Percentiles rank a stretch among this genome's conserved stretches.
These are phyloP conservation scores for Tiliacea citrago DNA, from an alignment of 2,888 invertebrate species.

Conservation along the genomic window DNA sequence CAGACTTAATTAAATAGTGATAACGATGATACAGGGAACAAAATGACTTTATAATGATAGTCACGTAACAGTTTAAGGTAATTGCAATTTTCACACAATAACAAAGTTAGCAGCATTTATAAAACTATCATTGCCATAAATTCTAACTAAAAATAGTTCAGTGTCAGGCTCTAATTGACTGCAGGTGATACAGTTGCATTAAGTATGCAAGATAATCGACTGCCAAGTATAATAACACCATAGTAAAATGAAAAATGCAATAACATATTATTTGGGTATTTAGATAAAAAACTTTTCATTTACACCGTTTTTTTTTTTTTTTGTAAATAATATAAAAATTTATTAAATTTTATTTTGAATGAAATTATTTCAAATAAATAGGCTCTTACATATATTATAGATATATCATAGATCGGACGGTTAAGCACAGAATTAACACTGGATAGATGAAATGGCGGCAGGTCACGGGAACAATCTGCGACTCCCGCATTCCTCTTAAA, in stretches of 20 bases:
- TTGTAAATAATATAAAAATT: too few relatives aligned
- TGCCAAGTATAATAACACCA: conserved; percentile 25
- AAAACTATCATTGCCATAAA: conserved; percentile 46
- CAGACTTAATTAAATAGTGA: background rate
- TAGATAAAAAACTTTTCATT: too few relatives aligned
- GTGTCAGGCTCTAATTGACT: conserved; percentile 54
- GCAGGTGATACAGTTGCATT: conserved; percentile 57
- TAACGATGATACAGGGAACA: background rate
- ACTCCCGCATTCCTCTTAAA: too few relatives aligned
- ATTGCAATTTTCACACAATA: conserved; percentile 27
- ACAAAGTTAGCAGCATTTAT: conserved; percentile 29
- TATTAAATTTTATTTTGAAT: too few relatives aligned
- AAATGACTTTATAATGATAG: conserved; percentile 15
- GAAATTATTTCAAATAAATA: too few relatives aligned
- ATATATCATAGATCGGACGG: too few relatives aligned
- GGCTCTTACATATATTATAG: too few relatives aligned
- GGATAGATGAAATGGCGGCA: too few relatives aligned
- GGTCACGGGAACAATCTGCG: too few relatives aligned
- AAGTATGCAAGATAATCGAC: conserved; percentile 40
- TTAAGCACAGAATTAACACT: too few relatives aligned
- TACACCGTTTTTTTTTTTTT: too few relatives aligned
- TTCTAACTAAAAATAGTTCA: conserved; percentile 42
- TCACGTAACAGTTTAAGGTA: conserved; percentile 20
- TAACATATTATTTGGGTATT: conserved; percentile 34
- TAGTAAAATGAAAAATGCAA: conserved; percentile 39